Percentiles rank a stretch among this genome's conserved stretches.
Conservation (phyloP, 2,113 vertebrate species). For the Lampris incognitus region DNA sequence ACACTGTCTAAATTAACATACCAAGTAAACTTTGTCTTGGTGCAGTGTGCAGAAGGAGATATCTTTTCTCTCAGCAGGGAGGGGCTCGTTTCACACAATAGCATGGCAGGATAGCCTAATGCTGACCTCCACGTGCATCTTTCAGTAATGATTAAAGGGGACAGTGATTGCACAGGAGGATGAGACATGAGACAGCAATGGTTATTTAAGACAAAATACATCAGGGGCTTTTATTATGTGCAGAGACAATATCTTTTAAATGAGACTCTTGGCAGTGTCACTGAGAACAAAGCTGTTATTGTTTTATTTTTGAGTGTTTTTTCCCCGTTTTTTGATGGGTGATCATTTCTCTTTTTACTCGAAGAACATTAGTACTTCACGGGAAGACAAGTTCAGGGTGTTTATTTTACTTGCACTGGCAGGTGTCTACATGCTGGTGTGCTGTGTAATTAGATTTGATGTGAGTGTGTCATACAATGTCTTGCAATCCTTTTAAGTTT, state of each 20-base stretch:
- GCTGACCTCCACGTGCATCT: background rate
- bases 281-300: background rate
- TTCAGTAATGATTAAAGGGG: slow-evolving; percentile 16
- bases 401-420: too few relatives aligned
- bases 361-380: background rate
- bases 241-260: background rate
- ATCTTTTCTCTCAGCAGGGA: background rate
- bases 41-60: too few relatives aligned
- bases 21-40: background rate
- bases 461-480: too few relatives aligned
- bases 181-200: slow-evolving; percentile 2
- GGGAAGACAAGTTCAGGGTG: too few relatives aligned
- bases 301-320: background rate
- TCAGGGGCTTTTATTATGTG: background rate
- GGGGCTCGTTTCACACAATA: too few relatives aligned
- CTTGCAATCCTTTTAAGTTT: too few relatives aligned
- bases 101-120: too few relatives aligned
- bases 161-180: background rate
- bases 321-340: background rate
- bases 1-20: background rate
- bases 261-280: background rate
- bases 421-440: too few relatives aligned
- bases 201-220: background rate
- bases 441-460: too few relatives aligned
- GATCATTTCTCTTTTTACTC: background rate